Evolutionary conservation across 2,797 vertebrate species (phyloP).

Genomic region (Brotula barbata): DNA sequence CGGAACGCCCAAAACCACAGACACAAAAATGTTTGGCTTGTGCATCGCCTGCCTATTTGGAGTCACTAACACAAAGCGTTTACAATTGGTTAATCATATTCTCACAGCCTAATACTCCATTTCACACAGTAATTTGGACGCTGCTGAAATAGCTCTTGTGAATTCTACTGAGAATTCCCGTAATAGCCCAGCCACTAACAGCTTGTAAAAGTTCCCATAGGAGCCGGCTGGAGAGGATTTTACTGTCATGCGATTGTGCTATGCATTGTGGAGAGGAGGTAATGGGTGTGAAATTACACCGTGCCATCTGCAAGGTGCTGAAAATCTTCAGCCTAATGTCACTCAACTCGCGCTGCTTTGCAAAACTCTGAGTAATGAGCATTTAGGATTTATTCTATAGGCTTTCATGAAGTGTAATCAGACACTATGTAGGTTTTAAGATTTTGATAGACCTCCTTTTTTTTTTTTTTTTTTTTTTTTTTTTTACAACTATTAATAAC

Average conservation of each 20-base stretch:
- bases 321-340: slow-evolving; percentile 57
- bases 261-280: slow-evolving; percentile 70
- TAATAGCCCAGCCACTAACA: slow-evolving; percentile 66
- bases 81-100: slow-evolving; percentile 73
- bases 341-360: slow-evolving; percentile 31
- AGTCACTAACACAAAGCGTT: slow-evolving; percentile 64
- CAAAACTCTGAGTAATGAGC: slow-evolving; percentile 25
- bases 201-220: slow-evolving; percentile 70
- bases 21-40: background rate
- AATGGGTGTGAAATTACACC: slow-evolving; percentile 77
- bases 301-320: slow-evolving; percentile 61
- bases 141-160: slow-evolving; percentile 69
- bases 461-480: too few species aligned
- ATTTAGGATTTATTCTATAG: slow-evolving; percentile 10
- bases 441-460: too few species aligned
- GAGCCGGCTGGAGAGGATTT: slow-evolving; percentile 65
- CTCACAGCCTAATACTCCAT: slow-evolving; percentile 70
- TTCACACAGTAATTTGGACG: slow-evolving; percentile 71
- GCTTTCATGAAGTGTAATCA: too few species aligned
- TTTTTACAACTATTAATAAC: too few species aligned
- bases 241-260: slow-evolving; percentile 68
- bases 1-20: slow-evolving; percentile 7
- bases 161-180: slow-evolving; percentile 70
- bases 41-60: slow-evolving; percentile 51
- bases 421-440: too few species aligned